Evolutionary conservation across 2,888 invertebrate species (phyloP).

Genomic region (Allolobophora icterica): DNA sequence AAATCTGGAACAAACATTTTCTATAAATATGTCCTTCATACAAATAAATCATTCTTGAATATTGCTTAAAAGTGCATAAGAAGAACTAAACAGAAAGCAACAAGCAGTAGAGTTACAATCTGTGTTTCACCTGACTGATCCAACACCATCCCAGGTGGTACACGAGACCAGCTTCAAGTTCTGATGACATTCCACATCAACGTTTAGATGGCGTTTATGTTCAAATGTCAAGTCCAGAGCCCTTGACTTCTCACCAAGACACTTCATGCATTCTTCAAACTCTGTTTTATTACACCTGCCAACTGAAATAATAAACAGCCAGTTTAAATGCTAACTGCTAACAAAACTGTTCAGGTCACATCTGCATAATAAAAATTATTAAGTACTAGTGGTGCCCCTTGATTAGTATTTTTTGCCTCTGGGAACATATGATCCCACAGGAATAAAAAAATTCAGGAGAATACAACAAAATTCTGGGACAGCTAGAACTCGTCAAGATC

Average conservation of each 20-base stretch:
- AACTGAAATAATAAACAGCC: neutral
- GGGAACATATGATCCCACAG: too few relatives aligned
- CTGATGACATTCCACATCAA: conserved; percentile 17
- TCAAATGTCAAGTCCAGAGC: neutral
- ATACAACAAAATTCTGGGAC: too few relatives aligned
- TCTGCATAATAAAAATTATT: neutral
- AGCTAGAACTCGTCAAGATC: too few relatives aligned
- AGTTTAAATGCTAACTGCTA: neutral
- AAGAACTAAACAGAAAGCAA: too few relatives aligned
- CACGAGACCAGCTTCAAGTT: neutral
- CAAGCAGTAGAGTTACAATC: neutral
- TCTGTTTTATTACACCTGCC: neutral
- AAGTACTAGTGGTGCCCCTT: neutral
- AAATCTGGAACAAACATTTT: too few relatives aligned
- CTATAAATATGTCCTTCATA: too few relatives aligned
- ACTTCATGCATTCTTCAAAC: neutral
- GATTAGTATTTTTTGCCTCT: neutral
- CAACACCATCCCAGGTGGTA: conserved; percentile 17
- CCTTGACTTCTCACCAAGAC: neutral
- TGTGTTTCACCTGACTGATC: conserved; percentile 11
- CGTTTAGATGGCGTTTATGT: neutral
- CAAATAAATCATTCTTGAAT: too few relatives aligned
- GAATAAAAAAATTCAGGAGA: too few relatives aligned
- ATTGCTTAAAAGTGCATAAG: too few relatives aligned
- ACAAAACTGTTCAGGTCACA: neutral